Conservation (phyloP, 2,113 vertebrate genomes). For the Protomyctophum bolini region DNA sequence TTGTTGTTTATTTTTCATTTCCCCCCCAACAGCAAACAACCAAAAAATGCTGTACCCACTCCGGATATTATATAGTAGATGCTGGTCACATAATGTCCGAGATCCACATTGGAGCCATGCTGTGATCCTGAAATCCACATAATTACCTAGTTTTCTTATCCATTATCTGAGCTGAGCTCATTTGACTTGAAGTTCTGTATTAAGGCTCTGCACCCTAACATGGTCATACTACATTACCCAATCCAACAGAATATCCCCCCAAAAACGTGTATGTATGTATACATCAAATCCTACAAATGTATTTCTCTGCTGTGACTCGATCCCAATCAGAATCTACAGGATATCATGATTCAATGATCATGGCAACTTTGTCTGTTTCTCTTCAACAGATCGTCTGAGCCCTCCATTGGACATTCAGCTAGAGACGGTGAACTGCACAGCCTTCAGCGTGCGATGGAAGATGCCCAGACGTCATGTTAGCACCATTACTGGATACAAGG, state of each 20-base stretch:
- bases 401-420: conserved; percentile 88
- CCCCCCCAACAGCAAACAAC: too few species aligned
- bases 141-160: neutral
- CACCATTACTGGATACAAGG: conserved; percentile 88
- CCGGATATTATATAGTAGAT: too few species aligned
- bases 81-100: too few species aligned
- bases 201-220: conserved; percentile 8
- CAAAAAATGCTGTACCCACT: too few species aligned
- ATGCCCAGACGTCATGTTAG: conserved; percentile 84
- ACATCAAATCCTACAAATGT: too few species aligned
- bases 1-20: too few species aligned
- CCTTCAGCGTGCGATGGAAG: conserved; percentile 88
- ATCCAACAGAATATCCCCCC: conserved; percentile 25
- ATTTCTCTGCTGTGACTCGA: neutral
- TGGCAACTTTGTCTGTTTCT: conserved; percentile 34
- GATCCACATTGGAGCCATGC: too few species aligned
- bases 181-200: neutral
- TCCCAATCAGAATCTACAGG: neutral
- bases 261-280: too few species aligned
- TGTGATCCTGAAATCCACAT: too few species aligned
- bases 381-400: conserved; percentile 84
- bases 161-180: conserved; percentile 11
- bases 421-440: conserved; percentile 90
- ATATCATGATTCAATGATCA: neutral
- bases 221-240: conserved; percentile 51